Base-by-base conservation (phyloP, 1,140 invertebrate genomes). In the Brachionus rotundiformis region DNA sequence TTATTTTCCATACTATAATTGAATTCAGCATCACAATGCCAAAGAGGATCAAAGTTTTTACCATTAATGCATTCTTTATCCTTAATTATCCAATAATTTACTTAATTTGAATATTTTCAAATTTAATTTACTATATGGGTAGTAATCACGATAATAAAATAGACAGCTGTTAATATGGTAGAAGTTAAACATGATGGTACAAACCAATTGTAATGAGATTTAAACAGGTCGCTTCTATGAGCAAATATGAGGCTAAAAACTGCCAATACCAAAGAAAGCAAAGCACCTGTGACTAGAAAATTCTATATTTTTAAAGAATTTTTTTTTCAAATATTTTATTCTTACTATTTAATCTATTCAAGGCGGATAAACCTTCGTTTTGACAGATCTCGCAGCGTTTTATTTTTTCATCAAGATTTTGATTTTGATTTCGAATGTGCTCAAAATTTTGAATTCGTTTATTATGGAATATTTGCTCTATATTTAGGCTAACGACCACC, bases 401-500 rank as follows among this genome's bases (percentile, higher is more conserved):
- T 19, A 73, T 19, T 27, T 19, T 54, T 29, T 63, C 10, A 19
- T 54, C 39, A 4, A 79, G n/a, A 54, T 54, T 10, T 16, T 31
- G 13, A n/a, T 77, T n/a, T 59, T 54, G 5, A 10, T 27, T 33
- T 39, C 5, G 41, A 16, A 79, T 54, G 6, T 33, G 16, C 2
- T 44, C 68, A 29, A 44, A 44, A 41, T 41, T 27, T 13, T 41
- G 16, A 23, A 54, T 54, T 16, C 54, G 31, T 16, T 63, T 79
- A 54, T 54, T 54, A 29, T 79, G 76, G 29, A 79, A 25, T 79
- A 79, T 79, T 54, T 79, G 76, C 31, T 79, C 76, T 13, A 79
- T 79, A 79, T 79, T 79, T 10, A 79, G 29, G n/a, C 76, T 59
- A 7, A 79, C n/a, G 19, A 79, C 54, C 19, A 63, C 44, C 3